phyloP scores from a whole-genome alignment of 2,113 vertebrate species.

The Heterotilapia buettikoferi region DNA sequence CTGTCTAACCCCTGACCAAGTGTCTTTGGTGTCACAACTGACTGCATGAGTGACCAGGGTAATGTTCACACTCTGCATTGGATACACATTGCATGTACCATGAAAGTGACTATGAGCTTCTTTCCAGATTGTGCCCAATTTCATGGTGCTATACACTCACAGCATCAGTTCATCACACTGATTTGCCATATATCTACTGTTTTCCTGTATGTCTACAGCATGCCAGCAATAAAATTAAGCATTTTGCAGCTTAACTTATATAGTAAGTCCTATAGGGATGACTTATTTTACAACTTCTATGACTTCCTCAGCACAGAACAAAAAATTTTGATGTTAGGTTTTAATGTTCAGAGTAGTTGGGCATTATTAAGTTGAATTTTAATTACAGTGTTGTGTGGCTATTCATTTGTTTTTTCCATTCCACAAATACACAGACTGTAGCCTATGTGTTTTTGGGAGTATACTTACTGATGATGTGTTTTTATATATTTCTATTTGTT shows the following conservation, averaged over 20 bases:
- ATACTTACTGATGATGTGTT: neutral
- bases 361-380: neutral
- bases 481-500: neutral
- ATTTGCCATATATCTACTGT: slow-evolving; percentile 31
- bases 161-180: slow-evolving; percentile 57
- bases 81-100: slow-evolving; percentile 62
- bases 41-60: slow-evolving; percentile 56
- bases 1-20: slow-evolving; percentile 58
- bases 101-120: slow-evolving; percentile 67
- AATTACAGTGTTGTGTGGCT: neutral
- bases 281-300: neutral
- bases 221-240: neutral
- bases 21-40: slow-evolving; percentile 53
- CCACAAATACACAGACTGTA: neutral
- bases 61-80: slow-evolving; percentile 64
- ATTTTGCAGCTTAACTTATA: neutral
- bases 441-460: neutral
- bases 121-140: slow-evolving; percentile 69
- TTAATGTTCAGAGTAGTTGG: neutral
- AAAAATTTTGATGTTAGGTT: neutral
- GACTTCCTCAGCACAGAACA: neutral
- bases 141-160: slow-evolving; percentile 61
- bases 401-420: neutral
- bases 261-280: neutral
- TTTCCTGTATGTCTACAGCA: neutral